A percentile compares a stretch with the other conserved stretches of the same genome.
These are phyloP conservation scores for Mellilla xanthometata DNA, from an alignment of 2,888 invertebrate species.

Conservation along the genomic window DNA sequence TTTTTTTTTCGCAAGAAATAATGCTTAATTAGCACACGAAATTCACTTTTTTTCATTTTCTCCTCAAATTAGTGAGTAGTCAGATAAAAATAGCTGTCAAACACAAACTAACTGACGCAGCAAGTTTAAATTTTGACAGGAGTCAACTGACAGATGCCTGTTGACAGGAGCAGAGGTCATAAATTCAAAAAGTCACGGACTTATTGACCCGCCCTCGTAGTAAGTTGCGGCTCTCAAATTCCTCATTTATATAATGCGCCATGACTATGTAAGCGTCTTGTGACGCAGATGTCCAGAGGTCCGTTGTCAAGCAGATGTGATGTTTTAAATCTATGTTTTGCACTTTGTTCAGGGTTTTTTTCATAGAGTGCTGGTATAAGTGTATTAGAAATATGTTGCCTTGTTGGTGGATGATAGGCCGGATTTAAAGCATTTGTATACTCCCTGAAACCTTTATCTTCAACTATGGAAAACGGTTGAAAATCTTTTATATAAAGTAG, in stretches of 20 bases:
- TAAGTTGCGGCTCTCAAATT: conserved; percentile 30
- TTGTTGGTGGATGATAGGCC: conserved; percentile 30
- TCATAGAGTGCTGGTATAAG: conserved; percentile 13
- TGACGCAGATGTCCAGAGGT: conserved; percentile 36
- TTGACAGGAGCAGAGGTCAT: no score
- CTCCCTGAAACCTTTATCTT: conserved; percentile 32
- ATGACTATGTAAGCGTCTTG: conserved; percentile 25
- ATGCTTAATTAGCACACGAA: no score
- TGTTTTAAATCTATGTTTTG: conserved; percentile 6
- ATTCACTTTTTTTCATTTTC: no score
- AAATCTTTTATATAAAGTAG: conserved; percentile 21
- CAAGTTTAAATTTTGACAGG: no score
- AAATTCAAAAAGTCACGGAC: no score
- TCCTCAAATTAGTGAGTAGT: no score
- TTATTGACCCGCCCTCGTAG: no score
- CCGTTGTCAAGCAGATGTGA: conserved; percentile 31
- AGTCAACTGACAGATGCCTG: no score
- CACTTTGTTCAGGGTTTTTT: conserved; percentile 2
- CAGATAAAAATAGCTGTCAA: no score
- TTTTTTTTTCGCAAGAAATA: no score
- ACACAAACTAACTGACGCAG: no score
- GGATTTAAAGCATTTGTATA: conserved; percentile 30
- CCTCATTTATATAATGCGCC: conserved; percentile 32
- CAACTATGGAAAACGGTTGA: conserved; percentile 33
- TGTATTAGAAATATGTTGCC: conserved; percentile 30